phyloP scores from a whole-genome alignment of 2,797 vertebrate genomes.

The Lacerta bilineata region DNA sequence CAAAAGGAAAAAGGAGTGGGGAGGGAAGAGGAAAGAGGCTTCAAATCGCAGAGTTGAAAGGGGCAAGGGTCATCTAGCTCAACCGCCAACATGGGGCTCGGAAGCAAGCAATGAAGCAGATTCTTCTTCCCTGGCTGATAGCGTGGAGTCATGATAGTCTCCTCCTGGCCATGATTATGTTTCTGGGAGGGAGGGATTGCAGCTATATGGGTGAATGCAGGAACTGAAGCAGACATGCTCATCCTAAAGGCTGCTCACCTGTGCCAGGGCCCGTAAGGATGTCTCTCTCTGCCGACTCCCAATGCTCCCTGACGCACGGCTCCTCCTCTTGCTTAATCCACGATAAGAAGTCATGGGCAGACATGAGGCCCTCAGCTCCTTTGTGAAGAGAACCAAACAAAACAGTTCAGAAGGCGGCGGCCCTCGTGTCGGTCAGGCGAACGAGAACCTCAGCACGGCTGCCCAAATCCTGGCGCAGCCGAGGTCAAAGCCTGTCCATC shows the following conservation, averaged over 20 bases:
- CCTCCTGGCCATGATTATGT: not conserved
- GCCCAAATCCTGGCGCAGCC: no score
- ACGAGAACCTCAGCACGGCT: not conserved
- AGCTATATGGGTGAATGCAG: not conserved
- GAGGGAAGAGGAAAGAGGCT: not conserved
- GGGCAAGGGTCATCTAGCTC: no score
- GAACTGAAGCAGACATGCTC: not conserved
- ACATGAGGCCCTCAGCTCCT: constrained; percentile 77
- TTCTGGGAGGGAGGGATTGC: not conserved
- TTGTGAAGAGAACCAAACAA: not conserved
- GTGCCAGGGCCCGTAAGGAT: constrained; percentile 74
- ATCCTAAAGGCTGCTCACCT: constrained; percentile 58
- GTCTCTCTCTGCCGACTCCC: constrained; percentile 79
- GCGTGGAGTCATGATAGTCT: not conserved
- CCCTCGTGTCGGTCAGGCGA: fast-evolving
- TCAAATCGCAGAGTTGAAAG: no score
- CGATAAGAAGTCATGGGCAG: constrained; percentile 81
- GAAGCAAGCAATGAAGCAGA: no score
- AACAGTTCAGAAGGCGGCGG: fast-evolving
- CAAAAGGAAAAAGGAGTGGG: not conserved
- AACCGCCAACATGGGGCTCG: no score
- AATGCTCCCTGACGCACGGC: constrained; percentile 76
- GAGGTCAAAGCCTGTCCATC: no score
- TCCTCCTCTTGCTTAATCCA: constrained; percentile 85
- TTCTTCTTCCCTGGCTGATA: not conserved